Base-by-base conservation (phyloP, 2,797 vertebrate species). In the Anabacerthia variegaticeps region DNA sequence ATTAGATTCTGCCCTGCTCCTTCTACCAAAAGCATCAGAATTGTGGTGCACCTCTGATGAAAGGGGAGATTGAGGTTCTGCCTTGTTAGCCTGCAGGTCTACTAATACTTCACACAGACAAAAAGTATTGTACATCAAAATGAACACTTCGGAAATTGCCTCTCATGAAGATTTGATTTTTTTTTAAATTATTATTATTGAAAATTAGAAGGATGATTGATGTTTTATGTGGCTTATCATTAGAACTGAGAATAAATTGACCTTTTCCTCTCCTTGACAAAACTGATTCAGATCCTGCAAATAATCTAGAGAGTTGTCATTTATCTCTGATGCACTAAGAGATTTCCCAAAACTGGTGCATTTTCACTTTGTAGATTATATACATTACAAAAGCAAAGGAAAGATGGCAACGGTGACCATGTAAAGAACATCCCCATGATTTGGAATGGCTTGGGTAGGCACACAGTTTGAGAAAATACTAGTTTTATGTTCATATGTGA, bases 31-130 rank as follows among this genome's bases (percentile, higher is more conserved):
- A 2, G 14, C 9, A 34, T 62, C 23, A 19, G 19, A 72, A 36
- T 27, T 0, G 0, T 16, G 8, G 12, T 39, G 18, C 1, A 3
- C 4, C 14, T 23, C 11, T 41, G 48, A 65, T 66, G 16, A 54
- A 0, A 28, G 46, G 1, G 1, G 27, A 93, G 44, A 32, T 78
- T 49, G 54, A 71, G 20, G n/a, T 5, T 71, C 49, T 78, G n/a
- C 30, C 27, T 84, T 84, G 14, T 2, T 48, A 49, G 1, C 10
- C 22, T 84, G 36, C 56, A 54, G 15, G 12, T 44, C 37, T 66
- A 16, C 37, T 73, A 39, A 34, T 32, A 56, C 7, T 39, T 34
- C 43, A 78, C 1, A 1, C 3, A 51, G n/a, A 78, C 4, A 52
- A 74, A 62, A 88, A 17, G 0, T 11, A 48, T 39, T 8, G 5